Percentiles rank a stretch among this genome's conserved stretches.
Conservation (phyloP, 2,797 vertebrate genomes). For the Leuciscus waleckii region DNA sequence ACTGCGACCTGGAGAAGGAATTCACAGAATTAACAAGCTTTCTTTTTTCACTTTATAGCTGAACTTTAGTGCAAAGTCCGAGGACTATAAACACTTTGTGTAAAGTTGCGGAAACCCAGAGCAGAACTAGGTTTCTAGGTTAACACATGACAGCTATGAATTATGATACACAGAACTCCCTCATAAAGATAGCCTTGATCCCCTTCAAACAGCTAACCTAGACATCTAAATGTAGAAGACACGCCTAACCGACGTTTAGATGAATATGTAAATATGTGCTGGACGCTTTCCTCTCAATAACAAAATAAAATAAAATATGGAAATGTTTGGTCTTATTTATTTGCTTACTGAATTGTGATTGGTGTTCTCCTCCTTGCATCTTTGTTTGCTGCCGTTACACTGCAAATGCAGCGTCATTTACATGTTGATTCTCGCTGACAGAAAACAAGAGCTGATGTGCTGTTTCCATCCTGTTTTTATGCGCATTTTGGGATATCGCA, state of each 20-base stretch:
- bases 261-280: too few species aligned
- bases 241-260: too few species aligned
- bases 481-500: not conserved
- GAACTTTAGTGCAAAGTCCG: slow-evolving; percentile 17
- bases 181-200: not conserved
- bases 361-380: too few species aligned
- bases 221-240: not conserved
- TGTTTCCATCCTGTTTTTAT: too few species aligned
- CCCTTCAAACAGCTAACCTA: not conserved
- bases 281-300: too few species aligned
- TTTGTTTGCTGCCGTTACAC: too few species aligned
- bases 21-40: slow-evolving; percentile 14
- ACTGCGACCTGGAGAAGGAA: not conserved
- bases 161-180: slow-evolving; percentile 44
- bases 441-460: too few species aligned
- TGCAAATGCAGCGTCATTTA: too few species aligned
- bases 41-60: slow-evolving; percentile 30
- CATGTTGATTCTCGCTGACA: too few species aligned
- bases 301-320: too few species aligned
- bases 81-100: slow-evolving; percentile 35
- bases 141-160: slow-evolving; percentile 14
- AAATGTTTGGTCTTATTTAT: too few species aligned
- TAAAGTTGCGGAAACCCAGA: slow-evolving; percentile 51
- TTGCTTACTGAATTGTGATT: too few species aligned
- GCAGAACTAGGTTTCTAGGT: slow-evolving; percentile 27